Evolutionary conservation across 92 coral and sea anemone species (phyloP), one percentile per base, ranked within the genome.

Genomic region (Galaxea fascicularis): DNA sequence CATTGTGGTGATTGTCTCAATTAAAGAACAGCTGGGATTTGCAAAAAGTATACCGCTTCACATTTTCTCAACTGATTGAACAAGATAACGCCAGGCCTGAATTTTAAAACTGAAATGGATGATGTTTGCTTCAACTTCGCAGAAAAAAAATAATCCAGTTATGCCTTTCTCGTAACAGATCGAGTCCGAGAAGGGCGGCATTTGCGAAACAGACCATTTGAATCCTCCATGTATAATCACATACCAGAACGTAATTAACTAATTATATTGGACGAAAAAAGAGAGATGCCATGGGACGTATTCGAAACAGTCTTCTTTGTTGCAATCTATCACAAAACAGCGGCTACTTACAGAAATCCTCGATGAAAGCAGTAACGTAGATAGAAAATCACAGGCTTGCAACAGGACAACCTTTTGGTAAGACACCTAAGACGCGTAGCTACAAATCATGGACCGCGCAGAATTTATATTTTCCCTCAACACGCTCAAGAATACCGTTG

Each of bases 401-500:
- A 72, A 72, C 20, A 14, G 11, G 77, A 25, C 10, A 45, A 20
- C 17, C 51, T n/a, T 60, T 7, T 8, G 15, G 29, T 60, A 11
- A 3, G 13, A 60, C 30, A 60, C 66, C 66, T 26, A 30, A 60
- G 66, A 60, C 66, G 29, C 4, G 8, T 1, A 0, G 66, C 28
- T 22, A 6, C 5, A 9, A 1, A 22, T 9, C 10, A 8, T 4
- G 11, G 66, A 4, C 30, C 14, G 4, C 15, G 12, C 0, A 60
- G 24, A n/a, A 28, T 18, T 24, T 64, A 63, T 44, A 46, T 10
- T 60, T 26, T 16, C 12, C 12, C 18, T 62, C 46, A 62, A 41
- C 83, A 64, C 83, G 10, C 72, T 69, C 83, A 26, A 45, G 25
- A 77, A 62, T 63, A 24, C 65, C 58, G 8, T 52, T 4, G 10